Conservation (phyloP, 1,140 invertebrate genomes). For the Eufriesea mexicana region DNA sequence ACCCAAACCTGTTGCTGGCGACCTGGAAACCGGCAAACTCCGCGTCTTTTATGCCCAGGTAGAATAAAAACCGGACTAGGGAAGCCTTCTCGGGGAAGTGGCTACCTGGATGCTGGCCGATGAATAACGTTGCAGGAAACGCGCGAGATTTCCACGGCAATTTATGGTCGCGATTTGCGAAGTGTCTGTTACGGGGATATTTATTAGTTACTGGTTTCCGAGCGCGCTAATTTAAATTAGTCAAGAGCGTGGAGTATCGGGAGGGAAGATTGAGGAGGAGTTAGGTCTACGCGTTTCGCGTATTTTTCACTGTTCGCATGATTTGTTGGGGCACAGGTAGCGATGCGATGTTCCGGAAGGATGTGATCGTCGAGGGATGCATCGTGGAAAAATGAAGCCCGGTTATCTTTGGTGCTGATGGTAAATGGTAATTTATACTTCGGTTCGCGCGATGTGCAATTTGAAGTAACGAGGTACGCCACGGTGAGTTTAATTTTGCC, state of each 20-base stretch:
- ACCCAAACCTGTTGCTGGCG: slow-evolving; percentile 45
- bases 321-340: too few relatives aligned
- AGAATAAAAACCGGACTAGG: slow-evolving; percentile 47
- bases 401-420: too few relatives aligned
- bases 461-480: too few relatives aligned
- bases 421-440: too few relatives aligned
- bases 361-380: too few relatives aligned
- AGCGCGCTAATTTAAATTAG: background rate
- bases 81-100: background rate
- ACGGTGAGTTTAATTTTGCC: too few relatives aligned
- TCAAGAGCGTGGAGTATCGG: background rate
- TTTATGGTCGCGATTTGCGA: background rate
- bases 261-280: background rate
- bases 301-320: too few relatives aligned
- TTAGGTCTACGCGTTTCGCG: background rate
- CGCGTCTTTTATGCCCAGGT: slow-evolving; percentile 40
- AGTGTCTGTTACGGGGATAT: background rate
- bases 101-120: background rate
- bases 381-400: too few relatives aligned
- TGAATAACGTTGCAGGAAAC: background rate
- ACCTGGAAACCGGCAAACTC: slow-evolving; percentile 59
- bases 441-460: too few relatives aligned
- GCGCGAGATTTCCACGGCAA: background rate
- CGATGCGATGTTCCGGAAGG: too few relatives aligned
- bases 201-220: background rate